phyloP scores from a whole-genome alignment of 1,140 invertebrate species.

The Himalopsyche phryganea region DNA sequence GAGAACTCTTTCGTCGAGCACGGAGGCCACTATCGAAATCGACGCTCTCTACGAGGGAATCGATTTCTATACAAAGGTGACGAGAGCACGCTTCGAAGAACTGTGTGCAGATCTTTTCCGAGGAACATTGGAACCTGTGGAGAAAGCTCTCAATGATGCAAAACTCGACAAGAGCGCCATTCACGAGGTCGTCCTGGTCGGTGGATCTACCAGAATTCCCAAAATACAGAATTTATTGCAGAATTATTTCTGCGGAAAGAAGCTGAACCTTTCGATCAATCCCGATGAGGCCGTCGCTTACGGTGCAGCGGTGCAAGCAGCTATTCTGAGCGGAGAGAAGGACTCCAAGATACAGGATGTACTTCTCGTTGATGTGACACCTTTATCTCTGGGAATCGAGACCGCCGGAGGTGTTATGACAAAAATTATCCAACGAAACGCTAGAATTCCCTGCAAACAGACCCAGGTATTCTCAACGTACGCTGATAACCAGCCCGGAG shows the following conservation, averaged over 20 bases:
- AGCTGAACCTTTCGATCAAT: conserved; percentile 41
- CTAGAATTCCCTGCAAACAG: conserved; percentile 60
- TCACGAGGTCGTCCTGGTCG: conserved; percentile 76
- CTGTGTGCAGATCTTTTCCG: conserved; percentile 61
- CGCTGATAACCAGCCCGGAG: conserved; percentile 66
- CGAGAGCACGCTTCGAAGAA: conserved; percentile 52
- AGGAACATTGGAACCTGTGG: conserved; percentile 58
- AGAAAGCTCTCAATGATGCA: conserved; percentile 69
- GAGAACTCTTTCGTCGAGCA: conserved; percentile 44
- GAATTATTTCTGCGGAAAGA: conserved; percentile 50
- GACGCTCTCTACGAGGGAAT: conserved; percentile 42
- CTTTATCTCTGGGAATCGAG: conserved; percentile 71
- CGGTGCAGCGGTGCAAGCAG: conserved; percentile 57
- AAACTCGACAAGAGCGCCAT: conserved; percentile 66
- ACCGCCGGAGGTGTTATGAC: conserved; percentile 61
- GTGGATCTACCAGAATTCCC: conserved; percentile 72
- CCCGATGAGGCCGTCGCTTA: conserved; percentile 60
- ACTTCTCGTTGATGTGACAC: conserved; percentile 69
- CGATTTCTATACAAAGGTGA: conserved; percentile 47
- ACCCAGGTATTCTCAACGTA: conserved; percentile 63
- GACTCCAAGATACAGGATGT: conserved; percentile 60
- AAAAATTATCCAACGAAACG: conserved; percentile 56
- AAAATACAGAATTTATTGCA: conserved; percentile 60
- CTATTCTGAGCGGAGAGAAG: conserved; percentile 41
- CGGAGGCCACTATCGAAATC: conserved; percentile 51